Evolutionary conservation across 2,888 invertebrate genomes (phyloP).

Genomic region (Tetanocera ferruginea): DNA sequence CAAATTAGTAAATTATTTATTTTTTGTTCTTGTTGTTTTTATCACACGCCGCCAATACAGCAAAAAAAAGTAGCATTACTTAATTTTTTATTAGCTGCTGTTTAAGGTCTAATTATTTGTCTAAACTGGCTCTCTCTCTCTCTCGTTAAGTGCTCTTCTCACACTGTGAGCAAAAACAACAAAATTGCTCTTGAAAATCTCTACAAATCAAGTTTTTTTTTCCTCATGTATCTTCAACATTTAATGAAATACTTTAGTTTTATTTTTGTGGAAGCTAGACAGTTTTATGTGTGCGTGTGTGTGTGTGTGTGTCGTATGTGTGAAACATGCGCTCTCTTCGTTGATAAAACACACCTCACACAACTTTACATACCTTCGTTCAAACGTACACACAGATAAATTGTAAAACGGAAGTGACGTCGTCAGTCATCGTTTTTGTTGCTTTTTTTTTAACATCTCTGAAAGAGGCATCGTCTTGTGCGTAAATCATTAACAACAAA

Average conservation of each 20-base stretch:
- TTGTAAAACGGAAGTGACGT: conserved; percentile 48
- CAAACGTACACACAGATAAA: background rate
- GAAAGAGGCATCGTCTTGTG: background rate
- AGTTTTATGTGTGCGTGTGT: background rate
- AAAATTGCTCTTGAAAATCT: conserved; percentile 7
- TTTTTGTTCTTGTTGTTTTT: no score
- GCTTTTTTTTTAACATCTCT: background rate
- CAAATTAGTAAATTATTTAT: background rate
- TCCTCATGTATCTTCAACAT: background rate
- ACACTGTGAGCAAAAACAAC: background rate
- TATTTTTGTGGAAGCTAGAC: conserved; percentile 17
- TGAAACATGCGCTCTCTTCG: background rate
- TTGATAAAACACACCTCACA: background rate
- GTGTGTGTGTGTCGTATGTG: background rate
- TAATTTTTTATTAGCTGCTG: no score
- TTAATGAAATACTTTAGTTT: background rate
- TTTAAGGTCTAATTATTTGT: no score
- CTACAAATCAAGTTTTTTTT: background rate
- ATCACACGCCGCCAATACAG: no score
- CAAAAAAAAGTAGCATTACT: no score
- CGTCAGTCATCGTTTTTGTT: conserved; percentile 25
- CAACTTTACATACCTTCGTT: background rate
- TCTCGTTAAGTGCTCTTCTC: background rate
- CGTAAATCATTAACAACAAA: conserved; percentile 31
- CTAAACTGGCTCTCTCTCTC: background rate